These are phyloP conservation scores for Eristalis tenax DNA, from an alignment of 2,888 invertebrate genomes.

Conservation along the genomic window DNA sequence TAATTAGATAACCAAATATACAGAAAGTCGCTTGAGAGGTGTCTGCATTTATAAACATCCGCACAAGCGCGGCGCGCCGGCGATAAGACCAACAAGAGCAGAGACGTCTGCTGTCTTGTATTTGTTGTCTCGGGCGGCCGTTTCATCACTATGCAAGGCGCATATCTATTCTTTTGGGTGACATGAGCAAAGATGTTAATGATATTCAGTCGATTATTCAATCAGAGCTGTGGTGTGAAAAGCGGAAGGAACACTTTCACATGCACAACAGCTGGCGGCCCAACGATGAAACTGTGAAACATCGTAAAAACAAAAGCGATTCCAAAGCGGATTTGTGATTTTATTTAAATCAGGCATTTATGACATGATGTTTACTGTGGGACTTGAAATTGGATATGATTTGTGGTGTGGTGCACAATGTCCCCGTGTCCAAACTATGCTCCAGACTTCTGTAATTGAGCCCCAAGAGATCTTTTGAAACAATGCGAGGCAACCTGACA, in stretches of 20 bases:
- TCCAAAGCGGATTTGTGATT: not conserved
- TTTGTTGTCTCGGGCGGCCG: not conserved
- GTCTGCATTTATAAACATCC: conserved; percentile 1
- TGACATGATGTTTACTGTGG: no score
- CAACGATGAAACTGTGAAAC: not conserved
- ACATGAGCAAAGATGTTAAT: conserved; percentile 14
- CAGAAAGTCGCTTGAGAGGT: not conserved
- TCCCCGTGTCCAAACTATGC: no score
- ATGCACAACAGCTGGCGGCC: not conserved
- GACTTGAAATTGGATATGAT: not conserved
- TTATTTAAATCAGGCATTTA: no score
- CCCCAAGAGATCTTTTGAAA: no score
- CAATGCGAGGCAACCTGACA: no score
- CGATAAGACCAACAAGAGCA: not conserved
- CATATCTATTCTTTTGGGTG: conserved; percentile 18
- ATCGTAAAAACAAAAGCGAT: not conserved
- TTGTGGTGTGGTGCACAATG: no score
- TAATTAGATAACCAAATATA: not conserved
- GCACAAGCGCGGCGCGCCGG: not conserved
- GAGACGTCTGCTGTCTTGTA: not conserved
- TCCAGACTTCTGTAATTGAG: no score
- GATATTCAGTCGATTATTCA: conserved; percentile 26
- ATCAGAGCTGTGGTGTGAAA: not conserved
- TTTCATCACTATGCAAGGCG: not conserved
- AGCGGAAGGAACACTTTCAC: not conserved